phyloP scores from a whole-genome alignment of 2,888 invertebrate species.

The Autographa pulchrina region DNA sequence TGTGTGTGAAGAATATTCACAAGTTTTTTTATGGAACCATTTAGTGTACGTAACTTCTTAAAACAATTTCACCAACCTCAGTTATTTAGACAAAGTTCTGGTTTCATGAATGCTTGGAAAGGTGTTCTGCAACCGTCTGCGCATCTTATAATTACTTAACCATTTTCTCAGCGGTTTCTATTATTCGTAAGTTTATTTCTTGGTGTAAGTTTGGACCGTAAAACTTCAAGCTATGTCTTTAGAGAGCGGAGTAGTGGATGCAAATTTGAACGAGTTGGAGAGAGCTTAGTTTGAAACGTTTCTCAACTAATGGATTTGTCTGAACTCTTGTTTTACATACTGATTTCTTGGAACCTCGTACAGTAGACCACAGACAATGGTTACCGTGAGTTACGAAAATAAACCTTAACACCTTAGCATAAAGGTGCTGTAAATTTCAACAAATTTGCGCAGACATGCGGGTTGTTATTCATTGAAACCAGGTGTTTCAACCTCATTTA shows the following conservation, averaged over 20 bases:
- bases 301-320: slow-evolving; percentile 47
- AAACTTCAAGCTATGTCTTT: slow-evolving; percentile 39
- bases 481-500: background rate
- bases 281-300: slow-evolving; percentile 43
- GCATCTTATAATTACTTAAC: slow-evolving; percentile 23
- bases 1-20: slow-evolving; percentile 21
- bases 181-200: slow-evolving; percentile 50
- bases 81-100: background rate
- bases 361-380: background rate
- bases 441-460: background rate
- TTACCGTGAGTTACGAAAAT: background rate
- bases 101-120: background rate
- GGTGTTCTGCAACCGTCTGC: slow-evolving; percentile 3
- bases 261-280: slow-evolving; percentile 48
- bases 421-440: background rate
- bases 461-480: too few species aligned
- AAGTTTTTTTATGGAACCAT: slow-evolving; percentile 9
- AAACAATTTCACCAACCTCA: slow-evolving; percentile 14
- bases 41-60: slow-evolving; percentile 14
- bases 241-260: slow-evolving; percentile 46
- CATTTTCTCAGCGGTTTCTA: slow-evolving; percentile 37
- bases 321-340: slow-evolving; percentile 40
- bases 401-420: background rate
- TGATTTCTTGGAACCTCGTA: slow-evolving; percentile 17
- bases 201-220: slow-evolving; percentile 30